Conservation (phyloP, 1,140 invertebrate species). For the Geopemphigus sp. region DNA sequence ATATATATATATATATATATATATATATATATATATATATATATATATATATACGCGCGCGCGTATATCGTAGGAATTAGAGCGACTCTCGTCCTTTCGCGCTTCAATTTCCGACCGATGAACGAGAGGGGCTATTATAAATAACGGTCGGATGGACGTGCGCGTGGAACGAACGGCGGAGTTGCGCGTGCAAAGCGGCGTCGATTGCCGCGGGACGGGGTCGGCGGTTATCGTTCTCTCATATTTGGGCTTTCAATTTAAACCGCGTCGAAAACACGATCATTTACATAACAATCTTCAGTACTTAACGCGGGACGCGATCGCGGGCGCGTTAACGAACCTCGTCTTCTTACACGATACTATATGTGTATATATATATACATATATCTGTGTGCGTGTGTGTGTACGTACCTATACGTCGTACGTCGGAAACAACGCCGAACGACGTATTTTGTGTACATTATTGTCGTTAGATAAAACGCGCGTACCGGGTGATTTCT, state of each 20-base stretch:
- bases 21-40: neutral
- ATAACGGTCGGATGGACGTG: neutral
- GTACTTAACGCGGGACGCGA: neutral
- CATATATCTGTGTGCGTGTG: too few species aligned
- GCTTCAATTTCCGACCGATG: constrained; percentile 16
- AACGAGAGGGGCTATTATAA: too few species aligned
- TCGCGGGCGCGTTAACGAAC: neutral
- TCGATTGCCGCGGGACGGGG: too few species aligned
- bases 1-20: neutral
- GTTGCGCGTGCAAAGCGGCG: neutral
- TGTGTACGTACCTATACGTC: neutral
- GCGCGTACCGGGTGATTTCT: too few species aligned
- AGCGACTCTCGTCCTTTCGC: neutral
- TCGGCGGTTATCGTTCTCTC: neutral
- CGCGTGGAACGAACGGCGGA: neutral
- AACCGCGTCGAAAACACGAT: neutral
- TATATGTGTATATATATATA: neutral
- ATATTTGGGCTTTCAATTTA: constrained; percentile 20
- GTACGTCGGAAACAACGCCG: neutral
- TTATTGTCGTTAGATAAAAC: neutral
- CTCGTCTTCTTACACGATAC: neutral
- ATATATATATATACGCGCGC: neutral
- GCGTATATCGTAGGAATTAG: neutral
- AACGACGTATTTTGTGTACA: neutral
- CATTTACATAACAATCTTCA: constrained; percentile 13